Evolutionary conservation across 92 coral and sea anemone genomes (phyloP), one percentile per base, ranked within the genome.

Genomic region (Siderastrea radians): DNA sequence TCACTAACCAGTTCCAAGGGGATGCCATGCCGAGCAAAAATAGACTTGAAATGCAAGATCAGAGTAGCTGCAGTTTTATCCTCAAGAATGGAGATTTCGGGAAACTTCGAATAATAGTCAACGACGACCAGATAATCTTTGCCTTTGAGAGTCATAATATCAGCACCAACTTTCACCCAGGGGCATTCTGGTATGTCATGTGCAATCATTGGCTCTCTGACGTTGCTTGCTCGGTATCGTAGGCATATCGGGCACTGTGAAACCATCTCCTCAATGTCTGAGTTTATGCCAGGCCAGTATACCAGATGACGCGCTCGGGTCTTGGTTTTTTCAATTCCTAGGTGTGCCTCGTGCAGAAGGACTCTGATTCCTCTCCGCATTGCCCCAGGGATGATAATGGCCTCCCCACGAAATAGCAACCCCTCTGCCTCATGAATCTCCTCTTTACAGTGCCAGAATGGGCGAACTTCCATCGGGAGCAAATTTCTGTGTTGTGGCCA

Each of bases 21-120:
- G 59, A 72, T 72, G 59, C 77, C 77, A 72, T 45, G 77, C 59
- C 77, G 17, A 72, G 77, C 77, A 52, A 72, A 72, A 52, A 72
- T 72, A 17, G 77, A 72, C 77, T 72, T 72, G 59, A 72, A 5
- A 52, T 72, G 77, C 54, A 48, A 48, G 46, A 65, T 17, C 70
- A 65, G 70, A 45, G 70, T 65, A 65, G 70, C 77, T 52, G 59
- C 77, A 48, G 77, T 15, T 48, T 48, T 48, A 72, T 48, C 26
- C 54, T 11, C 43, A 72, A 52, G 54, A 72, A 72, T 17, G 54
- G 77, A 17, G 45, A 48, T 72, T 72, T 72, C 62, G n/a, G 46
- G 14, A 74, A 74, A 74, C 62, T 74, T 74, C 51, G 79, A 51
- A 16, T 57, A 74, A 16, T 74, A 51, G 14, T 49, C 51, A 74